phyloP scores from a whole-genome alignment of 2,888 invertebrate species.

The Charanyca ferruginea region DNA sequence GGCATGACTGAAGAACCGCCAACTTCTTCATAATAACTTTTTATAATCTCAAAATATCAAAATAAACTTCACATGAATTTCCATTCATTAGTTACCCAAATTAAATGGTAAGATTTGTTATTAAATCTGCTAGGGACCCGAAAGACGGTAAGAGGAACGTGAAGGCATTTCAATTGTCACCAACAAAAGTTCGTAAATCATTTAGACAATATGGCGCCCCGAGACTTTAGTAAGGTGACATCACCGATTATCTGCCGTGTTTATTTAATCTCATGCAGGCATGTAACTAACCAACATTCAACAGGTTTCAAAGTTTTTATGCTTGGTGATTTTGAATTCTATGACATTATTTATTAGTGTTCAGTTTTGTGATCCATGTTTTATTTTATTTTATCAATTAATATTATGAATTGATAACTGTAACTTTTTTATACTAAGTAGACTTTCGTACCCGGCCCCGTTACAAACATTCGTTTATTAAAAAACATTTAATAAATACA shows the following conservation, averaged over 20 bases:
- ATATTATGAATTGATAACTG: neutral
- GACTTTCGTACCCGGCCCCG: too few relatives aligned
- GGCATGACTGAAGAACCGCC: neutral
- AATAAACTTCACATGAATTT: too few relatives aligned
- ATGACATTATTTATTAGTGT: neutral
- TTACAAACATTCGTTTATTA: too few relatives aligned
- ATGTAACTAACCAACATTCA: neutral
- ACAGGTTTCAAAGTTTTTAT: slow-evolving; percentile 6
- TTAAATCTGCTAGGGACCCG: slow-evolving; percentile 67
- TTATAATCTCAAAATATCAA: neutral
- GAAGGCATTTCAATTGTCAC: slow-evolving; percentile 61
- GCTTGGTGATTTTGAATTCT: neutral
- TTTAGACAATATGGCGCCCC: slow-evolving; percentile 87
- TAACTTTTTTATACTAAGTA: neutral
- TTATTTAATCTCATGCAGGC: slow-evolving; percentile 4
- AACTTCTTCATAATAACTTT: neutral
- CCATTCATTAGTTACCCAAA: slow-evolving; percentile 17
- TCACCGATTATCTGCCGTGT: slow-evolving; percentile 28
- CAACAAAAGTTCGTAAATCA: slow-evolving; percentile 74
- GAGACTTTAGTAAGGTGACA: slow-evolving; percentile 68
- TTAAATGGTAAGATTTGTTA: slow-evolving; percentile 27
- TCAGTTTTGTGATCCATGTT: neutral
- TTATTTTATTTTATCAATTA: neutral
- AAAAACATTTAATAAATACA: too few relatives aligned
- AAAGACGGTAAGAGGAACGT: slow-evolving; percentile 56